These are phyloP conservation scores for Papilio gigon DNA, from an alignment of 2,888 invertebrate species.

Conservation along the genomic window DNA sequence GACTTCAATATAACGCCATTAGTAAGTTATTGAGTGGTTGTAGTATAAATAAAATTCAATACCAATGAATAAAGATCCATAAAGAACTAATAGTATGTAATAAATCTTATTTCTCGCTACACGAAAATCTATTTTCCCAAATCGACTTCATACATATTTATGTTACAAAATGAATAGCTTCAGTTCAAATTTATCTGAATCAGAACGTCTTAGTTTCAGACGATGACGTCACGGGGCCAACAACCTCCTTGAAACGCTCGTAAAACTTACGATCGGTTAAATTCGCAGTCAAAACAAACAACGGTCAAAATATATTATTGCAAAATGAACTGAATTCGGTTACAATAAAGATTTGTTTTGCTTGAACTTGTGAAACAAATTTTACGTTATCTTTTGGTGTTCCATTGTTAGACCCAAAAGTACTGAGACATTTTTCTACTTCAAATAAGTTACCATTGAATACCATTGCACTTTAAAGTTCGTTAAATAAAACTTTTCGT, in stretches of 20 bases:
- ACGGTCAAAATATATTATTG: conserved; percentile 34
- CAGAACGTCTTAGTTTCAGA: conserved; percentile 49
- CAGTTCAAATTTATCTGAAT: conserved; percentile 34
- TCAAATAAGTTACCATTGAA: conserved; percentile 48
- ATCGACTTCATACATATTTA: conserved; percentile 26
- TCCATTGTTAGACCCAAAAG: conserved; percentile 42
- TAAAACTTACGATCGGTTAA: conserved; percentile 67
- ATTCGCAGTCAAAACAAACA: conserved; percentile 76
- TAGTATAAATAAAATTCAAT: background rate
- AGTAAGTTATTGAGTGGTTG: background rate
- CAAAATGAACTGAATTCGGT: conserved; percentile 41
- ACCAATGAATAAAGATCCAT: conserved; percentile 50
- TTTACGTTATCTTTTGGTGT: conserved; percentile 30
- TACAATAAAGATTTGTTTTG: conserved; percentile 42
- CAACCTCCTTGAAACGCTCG: conserved; percentile 58
- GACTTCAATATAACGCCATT: background rate
- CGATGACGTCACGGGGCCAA: conserved; percentile 69
- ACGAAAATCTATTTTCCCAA: conserved; percentile 17
- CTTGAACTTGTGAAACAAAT: conserved; percentile 11
- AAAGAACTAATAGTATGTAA: conserved; percentile 45
- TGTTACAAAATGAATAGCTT: conserved; percentile 16
- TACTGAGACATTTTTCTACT: conserved; percentile 56
- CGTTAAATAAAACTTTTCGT: conserved; percentile 4
- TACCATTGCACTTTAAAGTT: conserved; percentile 48
- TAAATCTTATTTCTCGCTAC: background rate